Conservation (phyloP, 2,797 vertebrate species). For the Pogoniulus pusillus region DNA sequence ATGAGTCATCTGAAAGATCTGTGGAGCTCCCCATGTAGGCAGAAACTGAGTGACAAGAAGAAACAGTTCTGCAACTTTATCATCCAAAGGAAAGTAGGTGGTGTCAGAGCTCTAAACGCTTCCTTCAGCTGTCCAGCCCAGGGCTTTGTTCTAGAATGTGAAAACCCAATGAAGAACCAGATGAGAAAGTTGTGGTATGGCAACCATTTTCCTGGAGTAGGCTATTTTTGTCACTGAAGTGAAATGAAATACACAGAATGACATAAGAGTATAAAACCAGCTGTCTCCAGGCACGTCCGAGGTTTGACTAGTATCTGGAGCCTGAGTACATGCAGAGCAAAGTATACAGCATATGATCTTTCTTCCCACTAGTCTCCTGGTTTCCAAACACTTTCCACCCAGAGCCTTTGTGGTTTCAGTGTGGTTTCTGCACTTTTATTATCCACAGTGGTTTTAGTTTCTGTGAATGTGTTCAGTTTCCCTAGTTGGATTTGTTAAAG, state of each 20-base stretch:
- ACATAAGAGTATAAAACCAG: background rate
- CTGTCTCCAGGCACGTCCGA: background rate
- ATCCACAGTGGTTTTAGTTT: background rate
- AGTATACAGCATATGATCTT: background rate
- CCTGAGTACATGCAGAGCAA: background rate
- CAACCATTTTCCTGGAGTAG: background rate
- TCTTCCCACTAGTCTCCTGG: background rate
- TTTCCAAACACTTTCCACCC: background rate
- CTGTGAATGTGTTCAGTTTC: background rate
- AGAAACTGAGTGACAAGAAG: background rate
- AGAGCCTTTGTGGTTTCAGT: background rate
- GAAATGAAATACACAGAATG: background rate
- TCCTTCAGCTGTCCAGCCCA: background rate
- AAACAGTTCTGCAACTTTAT: background rate
- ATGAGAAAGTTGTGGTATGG: background rate
- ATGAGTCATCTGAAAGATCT: background rate
- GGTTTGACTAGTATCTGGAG: background rate
- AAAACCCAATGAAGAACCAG: background rate
- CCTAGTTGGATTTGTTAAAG: background rate
- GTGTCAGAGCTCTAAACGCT: background rate
- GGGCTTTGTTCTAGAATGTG: background rate
- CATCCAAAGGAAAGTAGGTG: background rate
- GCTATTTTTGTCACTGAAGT: background rate
- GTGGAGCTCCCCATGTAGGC: background rate
- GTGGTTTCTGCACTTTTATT: constrained; percentile 8